These are phyloP conservation scores for Rhagonycha fulva DNA, from an alignment of 2,888 invertebrate genomes.

Conservation along the genomic window DNA sequence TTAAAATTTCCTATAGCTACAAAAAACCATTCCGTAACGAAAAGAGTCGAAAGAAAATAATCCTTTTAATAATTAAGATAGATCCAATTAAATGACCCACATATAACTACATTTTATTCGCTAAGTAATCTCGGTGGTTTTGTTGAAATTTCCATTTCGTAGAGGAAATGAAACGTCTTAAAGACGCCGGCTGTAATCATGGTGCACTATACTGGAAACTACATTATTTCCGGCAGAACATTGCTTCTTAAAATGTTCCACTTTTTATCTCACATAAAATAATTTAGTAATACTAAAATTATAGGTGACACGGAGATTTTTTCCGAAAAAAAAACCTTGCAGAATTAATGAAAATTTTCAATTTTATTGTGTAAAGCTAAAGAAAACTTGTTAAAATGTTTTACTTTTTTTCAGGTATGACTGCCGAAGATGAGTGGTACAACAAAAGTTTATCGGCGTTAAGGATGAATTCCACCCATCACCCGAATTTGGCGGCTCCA, in stretches of 20 bases:
- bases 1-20: no score
- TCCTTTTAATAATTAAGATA: not conserved
- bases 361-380: no score
- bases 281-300: not conserved
- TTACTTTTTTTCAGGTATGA: slow-evolving; percentile 73
- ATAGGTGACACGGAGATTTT: not conserved
- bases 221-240: slow-evolving; percentile 40
- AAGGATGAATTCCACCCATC: slow-evolving; percentile 95
- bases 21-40: not conserved
- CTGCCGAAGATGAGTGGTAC: slow-evolving; percentile 96
- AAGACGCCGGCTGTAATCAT: slow-evolving; percentile 49
- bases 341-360: not conserved
- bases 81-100: not conserved
- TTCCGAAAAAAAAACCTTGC: not conserved
- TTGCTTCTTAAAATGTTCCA: slow-evolving; percentile 30
- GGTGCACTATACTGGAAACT: slow-evolving; percentile 40
- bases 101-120: not conserved
- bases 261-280: slow-evolving; percentile 10
- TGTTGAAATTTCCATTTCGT: slow-evolving; percentile 43
- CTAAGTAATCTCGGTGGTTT: slow-evolving; percentile 6
- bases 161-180: slow-evolving; percentile 54
- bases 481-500: slow-evolving; percentile 92
- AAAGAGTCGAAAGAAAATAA: not conserved
- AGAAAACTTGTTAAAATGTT: not conserved
- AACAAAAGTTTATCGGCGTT: slow-evolving; percentile 96